Evolutionary conservation across 2,888 invertebrate species (phyloP).

Genomic region (Luperina testacea): DNA sequence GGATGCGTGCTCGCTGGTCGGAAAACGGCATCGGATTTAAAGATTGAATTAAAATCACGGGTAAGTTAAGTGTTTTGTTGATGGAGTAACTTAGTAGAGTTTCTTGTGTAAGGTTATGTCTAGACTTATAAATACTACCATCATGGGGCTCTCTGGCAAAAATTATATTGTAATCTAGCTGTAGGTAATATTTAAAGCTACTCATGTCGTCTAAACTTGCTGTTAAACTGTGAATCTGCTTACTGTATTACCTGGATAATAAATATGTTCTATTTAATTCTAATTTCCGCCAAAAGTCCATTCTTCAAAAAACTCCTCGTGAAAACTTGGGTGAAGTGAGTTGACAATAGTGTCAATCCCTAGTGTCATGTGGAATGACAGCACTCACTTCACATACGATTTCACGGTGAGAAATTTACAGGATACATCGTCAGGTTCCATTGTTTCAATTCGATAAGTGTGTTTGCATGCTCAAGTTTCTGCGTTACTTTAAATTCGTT

Average conservation of each 20-base stretch:
- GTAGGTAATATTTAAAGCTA: too few species aligned
- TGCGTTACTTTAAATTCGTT: neutral
- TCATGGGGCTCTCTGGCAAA: neutral
- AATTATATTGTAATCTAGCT: too few species aligned
- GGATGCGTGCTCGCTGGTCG: neutral
- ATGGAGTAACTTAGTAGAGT: neutral
- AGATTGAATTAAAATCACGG: constrained; percentile 9
- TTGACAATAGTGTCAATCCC: neutral
- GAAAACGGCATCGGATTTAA: constrained; percentile 29
- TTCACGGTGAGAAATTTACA: neutral
- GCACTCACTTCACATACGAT: neutral
- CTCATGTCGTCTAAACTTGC: too few species aligned
- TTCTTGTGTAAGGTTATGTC: too few species aligned
- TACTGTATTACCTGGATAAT: neutral
- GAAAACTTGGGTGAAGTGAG: neutral
- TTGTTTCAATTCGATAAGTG: neutral
- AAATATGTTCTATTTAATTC: neutral
- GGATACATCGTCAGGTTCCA: neutral
- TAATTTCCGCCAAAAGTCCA: neutral
- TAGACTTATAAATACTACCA: neutral
- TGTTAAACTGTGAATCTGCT: neutral
- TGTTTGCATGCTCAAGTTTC: neutral
- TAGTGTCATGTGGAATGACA: neutral
- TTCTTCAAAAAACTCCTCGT: neutral
- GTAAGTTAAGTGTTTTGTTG: constrained; percentile 11